Base-by-base conservation (phyloP, 2,797 vertebrate species). In the Ammospiza maritima region DNA sequence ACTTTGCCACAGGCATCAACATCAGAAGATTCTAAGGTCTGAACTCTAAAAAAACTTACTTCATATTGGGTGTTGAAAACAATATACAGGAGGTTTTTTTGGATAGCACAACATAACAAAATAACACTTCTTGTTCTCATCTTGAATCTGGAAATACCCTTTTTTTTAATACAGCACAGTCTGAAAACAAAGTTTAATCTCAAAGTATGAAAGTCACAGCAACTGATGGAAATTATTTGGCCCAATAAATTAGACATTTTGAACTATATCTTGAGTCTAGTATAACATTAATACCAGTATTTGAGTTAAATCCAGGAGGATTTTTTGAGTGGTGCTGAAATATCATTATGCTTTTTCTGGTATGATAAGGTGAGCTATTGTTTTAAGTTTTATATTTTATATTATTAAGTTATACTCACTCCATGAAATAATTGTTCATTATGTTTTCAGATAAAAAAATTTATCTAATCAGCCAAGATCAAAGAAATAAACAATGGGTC, bases 1-100 rank as follows among this genome's bases (percentile, higher is more conserved):
- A 88, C 82, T 94, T 85, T 85, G 72, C 86, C 86, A 75, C 57
- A 93, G 75, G 90, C 81, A 89, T 19, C 19, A 75, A 20, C 62
- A 83, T 78, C 50, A 73, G 70, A 90, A 85, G 34, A 88, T 85
- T 73, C 50, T 76, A 38, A 84, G 34, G 42, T 85, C 75, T 77
- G n/a, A 85, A 84, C 32, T 82, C 60, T 38, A 73, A 73, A 85
- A 93, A 73, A 74, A 8, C 16, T 70, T 36, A 50, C 30, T 87
- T 84, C 26, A 40, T 65, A 81, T 58, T 78, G 29, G 50, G 10
- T 29, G 9, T 51, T 85, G 47, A 50, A 79, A 92, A 90, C 6
- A 90, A 57, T 36, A 72, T n/a, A 32, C 8, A 34, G 22, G 48
- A 26, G 9, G 2, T 2, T 42, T 74, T 81, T 50, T 48, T 74